Base-by-base conservation (phyloP, 1,140 invertebrate species). In the Apocrypta bakeri region DNA sequence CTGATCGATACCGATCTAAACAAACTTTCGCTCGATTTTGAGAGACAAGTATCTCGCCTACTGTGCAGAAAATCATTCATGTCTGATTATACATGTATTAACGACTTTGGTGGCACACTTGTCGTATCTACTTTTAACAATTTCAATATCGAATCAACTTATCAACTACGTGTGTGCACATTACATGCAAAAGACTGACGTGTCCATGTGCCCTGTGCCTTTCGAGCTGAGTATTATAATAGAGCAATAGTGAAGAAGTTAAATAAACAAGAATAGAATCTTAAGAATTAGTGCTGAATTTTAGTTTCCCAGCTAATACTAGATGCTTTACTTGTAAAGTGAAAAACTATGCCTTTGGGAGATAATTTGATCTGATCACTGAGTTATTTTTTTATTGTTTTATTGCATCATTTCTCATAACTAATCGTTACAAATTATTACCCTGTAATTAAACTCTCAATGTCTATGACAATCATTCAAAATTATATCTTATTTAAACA, bases 111-210 rank as follows among this genome's bases (percentile, higher is more conserved):
- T 69, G 61, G 6, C 37, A 33, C 33, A 81, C 71, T 75, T 74
- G 79, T 68, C 71, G 61, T 42, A 81, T 69, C 61, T 68, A 66
- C 71, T 75, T 66, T 48, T 74, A 81, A 8, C 56, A 68, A 80
- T 73, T 80, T 37, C 56, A 68, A 75, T 74, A 81, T 81, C 71
- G 37, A 64, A 68, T 33, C 79, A 81, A 81, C 75, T 81, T 81
- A 81, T 61, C 72, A 31, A 42, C 4, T 7, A 11, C 63, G 29
- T 31, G 21, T 27, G 21, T 48, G 48, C 29, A 33, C 21, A 14
- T 21, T 56, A 33, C 37, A 33, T 48, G n/a, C n/a, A n/a, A 71
- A 37, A 56, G 48, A 6, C 21, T 6, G 3, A 56, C 21, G 21
- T 27, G 17, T 2, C n/a, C 8, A 48, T 56, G 76, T 6, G 64